These are phyloP conservation scores for Lipophrys pholis DNA, from an alignment of 2,113 vertebrate genomes.

Conservation along the genomic window DNA sequence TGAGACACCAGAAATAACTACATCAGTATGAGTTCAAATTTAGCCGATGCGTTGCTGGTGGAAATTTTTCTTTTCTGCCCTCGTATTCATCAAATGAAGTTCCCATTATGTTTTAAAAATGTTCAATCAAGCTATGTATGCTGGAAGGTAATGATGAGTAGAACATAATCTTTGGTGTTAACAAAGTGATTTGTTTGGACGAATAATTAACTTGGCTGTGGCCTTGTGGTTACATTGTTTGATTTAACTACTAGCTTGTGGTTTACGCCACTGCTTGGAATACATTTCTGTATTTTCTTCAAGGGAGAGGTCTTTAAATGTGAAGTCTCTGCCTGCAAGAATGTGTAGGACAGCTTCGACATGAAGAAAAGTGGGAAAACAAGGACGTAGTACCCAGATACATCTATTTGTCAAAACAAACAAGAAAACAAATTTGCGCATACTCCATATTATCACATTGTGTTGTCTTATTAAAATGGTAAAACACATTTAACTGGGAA, in stretches of 20 bases:
- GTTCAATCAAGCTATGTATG: conserved; percentile 55
- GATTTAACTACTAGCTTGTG: conserved; percentile 34
- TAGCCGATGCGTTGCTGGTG: conserved; percentile 35
- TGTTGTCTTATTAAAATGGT: background rate
- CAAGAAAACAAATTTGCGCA: background rate
- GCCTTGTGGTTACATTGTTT: conserved; percentile 47
- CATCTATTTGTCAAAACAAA: background rate
- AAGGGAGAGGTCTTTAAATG: conserved; percentile 37
- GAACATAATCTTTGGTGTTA: conserved; percentile 39
- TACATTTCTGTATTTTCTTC: conserved; percentile 16
- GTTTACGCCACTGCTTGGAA: conserved; percentile 29
- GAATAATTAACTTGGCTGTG: conserved; percentile 51
- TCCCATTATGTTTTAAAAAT: conserved; percentile 51
- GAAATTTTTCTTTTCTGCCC: conserved; percentile 32
- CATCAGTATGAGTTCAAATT: conserved; percentile 44
- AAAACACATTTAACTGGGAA: background rate
- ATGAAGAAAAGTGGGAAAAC: conserved; percentile 17
- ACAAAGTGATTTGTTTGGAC: conserved; percentile 58
- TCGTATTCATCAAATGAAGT: conserved; percentile 49
- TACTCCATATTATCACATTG: background rate
- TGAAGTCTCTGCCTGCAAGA: conserved; percentile 54
- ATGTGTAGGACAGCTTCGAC: conserved; percentile 39
- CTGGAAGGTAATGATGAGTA: conserved; percentile 58
- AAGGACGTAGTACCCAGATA: background rate
- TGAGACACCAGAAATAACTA: conserved; percentile 54